These are phyloP conservation scores for Aphidius ervi DNA, from an alignment of 1,140 invertebrate species.

Conservation along the genomic window DNA sequence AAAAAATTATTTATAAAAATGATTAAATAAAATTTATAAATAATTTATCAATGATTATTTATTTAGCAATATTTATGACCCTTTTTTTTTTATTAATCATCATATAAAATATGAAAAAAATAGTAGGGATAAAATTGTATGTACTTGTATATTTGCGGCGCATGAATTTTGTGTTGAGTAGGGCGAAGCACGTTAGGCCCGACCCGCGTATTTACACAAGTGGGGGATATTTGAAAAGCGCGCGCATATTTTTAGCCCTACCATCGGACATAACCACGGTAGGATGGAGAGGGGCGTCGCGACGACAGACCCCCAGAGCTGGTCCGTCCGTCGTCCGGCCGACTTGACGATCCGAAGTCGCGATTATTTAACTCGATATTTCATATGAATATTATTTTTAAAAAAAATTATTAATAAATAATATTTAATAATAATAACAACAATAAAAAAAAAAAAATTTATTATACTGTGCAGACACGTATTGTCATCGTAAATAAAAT, in stretches of 20 bases:
- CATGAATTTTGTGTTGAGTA: neutral
- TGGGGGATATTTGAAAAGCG: constrained; percentile 26
- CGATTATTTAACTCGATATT: constrained; percentile 31
- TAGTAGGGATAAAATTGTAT: no score
- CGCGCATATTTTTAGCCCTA: constrained; percentile 33
- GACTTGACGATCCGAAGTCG: constrained; percentile 45
- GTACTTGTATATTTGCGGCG: no score
- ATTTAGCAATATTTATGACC: no score
- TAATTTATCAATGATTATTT: no score
- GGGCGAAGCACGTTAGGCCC: neutral
- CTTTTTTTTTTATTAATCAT: no score
- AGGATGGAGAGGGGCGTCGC: constrained; percentile 38
- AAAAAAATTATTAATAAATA: constrained; percentile 2
- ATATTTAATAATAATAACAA: constrained; percentile 3
- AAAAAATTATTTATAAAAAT: no score
- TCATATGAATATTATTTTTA: neutral
- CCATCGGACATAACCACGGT: constrained; percentile 18
- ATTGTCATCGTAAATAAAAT: no score
- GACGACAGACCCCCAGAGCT: constrained; percentile 42
- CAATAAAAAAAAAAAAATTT: neutral
- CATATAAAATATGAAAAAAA: no score
- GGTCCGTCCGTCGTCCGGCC: constrained; percentile 50
- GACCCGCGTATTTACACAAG: constrained; percentile 9
- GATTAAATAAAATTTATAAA: no score
- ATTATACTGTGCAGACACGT: no score